Conservation (phyloP, 1,140 invertebrate species). For the Sarcophaga peregrina region DNA sequence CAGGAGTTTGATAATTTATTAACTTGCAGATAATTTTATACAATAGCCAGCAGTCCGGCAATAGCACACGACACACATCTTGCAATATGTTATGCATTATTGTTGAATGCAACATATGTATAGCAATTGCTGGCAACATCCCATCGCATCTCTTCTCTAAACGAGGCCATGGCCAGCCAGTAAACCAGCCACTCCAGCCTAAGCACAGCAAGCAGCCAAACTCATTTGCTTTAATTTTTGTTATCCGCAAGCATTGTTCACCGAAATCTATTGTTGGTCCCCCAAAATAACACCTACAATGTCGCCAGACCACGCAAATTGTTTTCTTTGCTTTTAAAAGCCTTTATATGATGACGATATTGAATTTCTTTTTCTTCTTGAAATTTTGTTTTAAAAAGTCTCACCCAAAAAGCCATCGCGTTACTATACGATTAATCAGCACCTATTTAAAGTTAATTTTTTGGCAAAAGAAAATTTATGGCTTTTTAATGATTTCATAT, state of each 20-base stretch:
- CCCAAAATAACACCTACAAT: constrained; percentile 13
- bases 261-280: neutral
- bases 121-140: neutral
- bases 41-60: neutral
- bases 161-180: neutral
- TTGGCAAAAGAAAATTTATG: constrained; percentile 34
- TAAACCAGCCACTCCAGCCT: neutral
- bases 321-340: neutral
- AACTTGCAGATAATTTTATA: constrained; percentile 42
- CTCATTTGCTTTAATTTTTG: neutral
- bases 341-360: constrained; percentile 35
- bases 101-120: neutral
- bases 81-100: neutral
- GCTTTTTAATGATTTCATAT: constrained; percentile 41
- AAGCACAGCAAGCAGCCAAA: too few relatives aligned
- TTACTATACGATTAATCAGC: constrained; percentile 37
- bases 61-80: constrained; percentile 11
- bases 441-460: constrained; percentile 33
- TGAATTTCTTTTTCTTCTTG: constrained; percentile 15
- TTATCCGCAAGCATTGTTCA: neutral
- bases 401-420: neutral
- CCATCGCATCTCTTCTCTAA: neutral
- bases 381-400: neutral
- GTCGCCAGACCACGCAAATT: constrained; percentile 1
- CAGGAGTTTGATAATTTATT: constrained; percentile 36